Percentiles rank a stretch among this genome's conserved stretches.
Evolutionary conservation across 1,140 invertebrate species (phyloP).

Genomic region (Probaryconus sp.): DNA sequence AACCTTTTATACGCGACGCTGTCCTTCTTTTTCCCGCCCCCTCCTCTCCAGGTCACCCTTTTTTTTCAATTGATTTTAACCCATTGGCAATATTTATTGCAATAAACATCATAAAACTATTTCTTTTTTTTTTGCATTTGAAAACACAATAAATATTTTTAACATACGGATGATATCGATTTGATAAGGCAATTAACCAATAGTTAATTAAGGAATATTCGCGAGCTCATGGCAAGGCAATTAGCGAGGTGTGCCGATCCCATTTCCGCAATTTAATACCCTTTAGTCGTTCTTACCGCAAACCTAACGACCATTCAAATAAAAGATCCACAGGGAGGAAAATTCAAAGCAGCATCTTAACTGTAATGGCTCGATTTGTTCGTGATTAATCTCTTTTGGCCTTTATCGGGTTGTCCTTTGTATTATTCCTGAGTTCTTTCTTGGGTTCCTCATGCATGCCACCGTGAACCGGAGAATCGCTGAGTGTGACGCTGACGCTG

Average conservation of each 20-base stretch:
- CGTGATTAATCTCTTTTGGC: conserved; percentile 22
- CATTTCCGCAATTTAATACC: conserved; percentile 42
- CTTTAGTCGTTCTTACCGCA: conserved; percentile 1
- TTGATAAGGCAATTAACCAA: conserved; percentile 57
- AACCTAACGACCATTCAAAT: conserved; percentile 31
- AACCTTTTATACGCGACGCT: conserved; percentile 9
- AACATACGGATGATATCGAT: too few species aligned
- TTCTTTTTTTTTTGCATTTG: too few species aligned
- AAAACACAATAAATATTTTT: too few species aligned
- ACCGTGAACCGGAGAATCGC: conserved; percentile 38
- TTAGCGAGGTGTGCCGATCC: conserved; percentile 36
- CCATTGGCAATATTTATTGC: conserved; percentile 45
- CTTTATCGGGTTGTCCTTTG: too few species aligned
- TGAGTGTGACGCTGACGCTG: conserved; percentile 44
- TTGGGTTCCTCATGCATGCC: conserved; percentile 23
- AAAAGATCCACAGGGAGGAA: conserved; percentile 28
- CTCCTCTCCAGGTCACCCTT: conserved; percentile 6
- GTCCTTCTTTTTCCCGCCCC: conserved; percentile 7
- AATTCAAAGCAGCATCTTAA: conserved; percentile 49
- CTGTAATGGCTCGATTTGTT: conserved; percentile 17
- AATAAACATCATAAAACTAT: too few species aligned
- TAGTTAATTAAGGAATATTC: too few species aligned
- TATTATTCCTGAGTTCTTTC: conserved; percentile 37
- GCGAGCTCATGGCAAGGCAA: conserved; percentile 36
- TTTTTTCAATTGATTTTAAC: conserved; percentile 39